Conservation (phyloP, 2,888 invertebrate genomes). For the Scelioninae gen. 1 region DNA sequence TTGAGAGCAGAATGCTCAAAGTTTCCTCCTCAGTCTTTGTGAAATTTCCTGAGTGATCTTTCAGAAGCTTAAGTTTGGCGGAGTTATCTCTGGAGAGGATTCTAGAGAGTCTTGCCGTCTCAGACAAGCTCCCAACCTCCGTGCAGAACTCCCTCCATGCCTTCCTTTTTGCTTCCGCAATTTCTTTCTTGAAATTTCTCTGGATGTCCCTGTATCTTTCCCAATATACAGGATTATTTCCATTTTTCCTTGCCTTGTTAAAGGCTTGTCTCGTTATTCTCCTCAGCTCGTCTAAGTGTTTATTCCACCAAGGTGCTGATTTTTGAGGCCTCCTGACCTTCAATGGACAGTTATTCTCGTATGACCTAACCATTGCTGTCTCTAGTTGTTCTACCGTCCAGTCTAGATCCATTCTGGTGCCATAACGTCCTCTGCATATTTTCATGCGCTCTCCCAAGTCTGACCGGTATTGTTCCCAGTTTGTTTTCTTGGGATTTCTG, state of each 20-base stretch:
- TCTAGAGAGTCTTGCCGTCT: neutral
- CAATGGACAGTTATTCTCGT: neutral
- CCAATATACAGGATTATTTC: neutral
- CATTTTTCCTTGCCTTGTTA: neutral
- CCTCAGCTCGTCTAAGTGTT: too few species aligned
- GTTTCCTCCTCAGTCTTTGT: neutral
- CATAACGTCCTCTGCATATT: neutral
- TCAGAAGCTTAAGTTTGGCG: neutral
- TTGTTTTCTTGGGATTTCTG: neutral
- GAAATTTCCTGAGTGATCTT: neutral
- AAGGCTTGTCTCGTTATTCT: neutral
- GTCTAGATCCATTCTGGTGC: neutral
- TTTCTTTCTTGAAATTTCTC: neutral
- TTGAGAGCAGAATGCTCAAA: neutral
- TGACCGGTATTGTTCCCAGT: neutral
- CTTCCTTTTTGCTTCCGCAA: neutral
- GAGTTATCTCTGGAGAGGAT: neutral
- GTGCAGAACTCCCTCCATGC: neutral
- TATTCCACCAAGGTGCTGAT: neutral
- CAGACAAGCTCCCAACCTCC: neutral
- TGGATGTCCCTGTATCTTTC: neutral
- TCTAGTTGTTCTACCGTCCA: neutral
- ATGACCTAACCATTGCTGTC: neutral
- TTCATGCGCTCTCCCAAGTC: too few species aligned
- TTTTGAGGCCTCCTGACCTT: neutral